Evolutionary conservation across 1,140 invertebrate species (phyloP), one percentile per base, ranked within the genome.

Genomic region (Bombus balteatus): DNA sequence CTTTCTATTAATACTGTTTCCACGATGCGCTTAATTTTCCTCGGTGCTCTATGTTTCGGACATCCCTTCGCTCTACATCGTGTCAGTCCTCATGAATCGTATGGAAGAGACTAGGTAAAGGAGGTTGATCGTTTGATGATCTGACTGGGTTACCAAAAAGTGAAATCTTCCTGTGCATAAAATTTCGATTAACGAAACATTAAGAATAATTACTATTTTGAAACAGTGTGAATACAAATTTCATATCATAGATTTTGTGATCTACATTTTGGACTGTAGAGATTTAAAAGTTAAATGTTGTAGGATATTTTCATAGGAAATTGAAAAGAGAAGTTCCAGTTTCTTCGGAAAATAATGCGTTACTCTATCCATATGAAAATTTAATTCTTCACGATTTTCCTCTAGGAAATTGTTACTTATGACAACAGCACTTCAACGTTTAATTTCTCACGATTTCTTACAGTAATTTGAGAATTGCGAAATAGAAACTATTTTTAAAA

Each of bases 1-100:
- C 77, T 73, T 80, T 62, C 75, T 59, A 72, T 80, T 80, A 73
- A 85, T 85, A 80, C 76, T 47, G 65, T 72, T 85, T 53, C 57
- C 65, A 70, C 41, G 65, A 70, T 80, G 65, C 34, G 78, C 65
- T 80, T 80, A 70, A 80, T 70, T 80, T 53, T 70, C 78, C 22
- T 53, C 25, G 32, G 0, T 5, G 8, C 65, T 53, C 39, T 2
- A n/a, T 22, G 3, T 34, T 37, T 68, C 41, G 39, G n/a, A 47
- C 41, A 28, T 37, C 22, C 32, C 37, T 10, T 9, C 32, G 5
- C 13, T 28, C 37, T 41, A 12, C 15, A 32, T 32, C 37, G 28
- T 28, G 75, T n/a, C 34, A 62, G 1, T 32, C 4, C 15, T 0
- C 8, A 1, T 5, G 37, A 59, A 8, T n/a, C 15, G 6, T 18